These are phyloP conservation scores for Gavialis gangeticus DNA, from an alignment of 2,113 vertebrate species.

Conservation along the genomic window DNA sequence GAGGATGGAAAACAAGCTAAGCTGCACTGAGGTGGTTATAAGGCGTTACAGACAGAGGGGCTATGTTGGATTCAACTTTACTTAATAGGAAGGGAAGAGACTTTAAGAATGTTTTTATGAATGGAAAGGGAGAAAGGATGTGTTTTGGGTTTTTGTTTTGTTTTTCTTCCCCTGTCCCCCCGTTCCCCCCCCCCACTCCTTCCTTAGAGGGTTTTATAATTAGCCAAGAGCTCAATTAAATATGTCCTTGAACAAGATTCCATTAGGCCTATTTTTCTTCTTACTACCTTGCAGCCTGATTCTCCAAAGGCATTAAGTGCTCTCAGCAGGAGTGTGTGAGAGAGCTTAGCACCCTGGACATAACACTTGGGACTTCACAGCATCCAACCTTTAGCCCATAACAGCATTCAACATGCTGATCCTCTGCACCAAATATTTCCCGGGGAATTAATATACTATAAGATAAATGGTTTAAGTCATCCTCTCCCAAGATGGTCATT, in stretches of 20 bases:
- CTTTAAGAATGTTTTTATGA: background rate
- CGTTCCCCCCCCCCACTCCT: too few relatives aligned
- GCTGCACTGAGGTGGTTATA: background rate
- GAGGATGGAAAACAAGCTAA: background rate
- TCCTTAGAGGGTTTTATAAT: background rate
- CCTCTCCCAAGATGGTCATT: background rate
- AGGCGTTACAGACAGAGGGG: too few relatives aligned
- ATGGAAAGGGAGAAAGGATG: background rate
- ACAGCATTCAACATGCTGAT: background rate
- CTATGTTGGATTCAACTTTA: background rate
- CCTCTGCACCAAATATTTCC: background rate
- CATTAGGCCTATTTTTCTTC: background rate
- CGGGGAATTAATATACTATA: background rate
- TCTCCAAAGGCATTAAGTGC: background rate
- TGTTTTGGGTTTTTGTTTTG: background rate
- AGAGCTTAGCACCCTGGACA: background rate
- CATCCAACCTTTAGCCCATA: background rate
- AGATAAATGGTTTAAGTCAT: background rate
- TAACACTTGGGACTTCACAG: background rate
- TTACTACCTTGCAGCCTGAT: background rate
- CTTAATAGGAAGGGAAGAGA: background rate
- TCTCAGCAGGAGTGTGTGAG: background rate
- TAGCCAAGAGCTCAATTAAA: background rate
- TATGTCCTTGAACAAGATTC: background rate
- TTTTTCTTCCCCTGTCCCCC: background rate